Base-by-base conservation (phyloP, 2,888 invertebrate genomes). In the Orthonevra nobilis region DNA sequence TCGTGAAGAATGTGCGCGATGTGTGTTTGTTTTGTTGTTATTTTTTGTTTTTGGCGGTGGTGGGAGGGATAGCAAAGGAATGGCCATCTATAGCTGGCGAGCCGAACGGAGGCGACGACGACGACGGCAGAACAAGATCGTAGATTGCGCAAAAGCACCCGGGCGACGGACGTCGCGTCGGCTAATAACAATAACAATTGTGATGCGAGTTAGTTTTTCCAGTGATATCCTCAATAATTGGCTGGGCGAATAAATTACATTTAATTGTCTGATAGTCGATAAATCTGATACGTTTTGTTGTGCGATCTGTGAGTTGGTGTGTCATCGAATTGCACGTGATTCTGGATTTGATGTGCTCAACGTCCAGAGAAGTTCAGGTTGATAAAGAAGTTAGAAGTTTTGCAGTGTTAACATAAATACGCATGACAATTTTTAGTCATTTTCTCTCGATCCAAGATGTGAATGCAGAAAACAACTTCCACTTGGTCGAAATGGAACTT, bases 11-110 rank as follows among this genome's bases (percentile, higher is more conserved):
- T 63, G 44, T 54, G 52, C 36, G 50, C 34, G 40, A 10, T 19
- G n/a, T 58, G 14, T 50, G 50, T 64, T 77, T 77, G 70, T 77
- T 77, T 77, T 77, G n/a, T n/a, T n/a, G n/a, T n/a, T n/a, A n/a
- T n/a, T n/a, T n/a, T n/a, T n/a, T n/a, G 75, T 77, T 73, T 64
- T 73, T 23, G 58, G 61, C 64, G 48, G 58, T 26, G 70, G 63
- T 20, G 3, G 3, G 5, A 5, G 23, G 23, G 23, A 23, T 5
- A 23, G 23, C 23, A 5, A n/a, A n/a, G n/a, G n/a, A n/a, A n/a
- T n/a, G n/a, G n/a, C n/a, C n/a, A n/a, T n/a, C n/a, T n/a, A n/a
- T n/a, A n/a, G n/a, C n/a, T n/a, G n/a, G n/a, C n/a, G n/a, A n/a
- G n/a, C n/a, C n/a, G n/a, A n/a, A 23, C 23, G 38, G 7, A 26